These are phyloP conservation scores for Zygogramma bicolorata DNA, from an alignment of 2,888 invertebrate genomes.

Conservation along the genomic window DNA sequence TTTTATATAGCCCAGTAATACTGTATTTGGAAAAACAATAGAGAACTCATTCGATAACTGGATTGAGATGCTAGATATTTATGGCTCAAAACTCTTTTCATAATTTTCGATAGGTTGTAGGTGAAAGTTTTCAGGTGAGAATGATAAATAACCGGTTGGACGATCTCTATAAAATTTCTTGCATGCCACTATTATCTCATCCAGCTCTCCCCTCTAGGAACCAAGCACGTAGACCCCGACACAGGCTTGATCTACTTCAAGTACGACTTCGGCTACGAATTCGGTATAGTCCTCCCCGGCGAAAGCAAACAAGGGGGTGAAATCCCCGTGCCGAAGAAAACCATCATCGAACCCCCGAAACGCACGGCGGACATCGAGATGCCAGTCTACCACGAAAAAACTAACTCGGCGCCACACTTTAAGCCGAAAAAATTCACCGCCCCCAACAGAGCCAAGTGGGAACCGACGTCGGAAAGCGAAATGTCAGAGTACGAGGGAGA, in stretches of 20 bases:
- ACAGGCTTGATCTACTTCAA: slow-evolving; percentile 85
- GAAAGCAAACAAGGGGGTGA: slow-evolving; percentile 70
- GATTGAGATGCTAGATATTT: no score
- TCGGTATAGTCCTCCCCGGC: slow-evolving; percentile 79
- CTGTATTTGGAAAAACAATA: no score
- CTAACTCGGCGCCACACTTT: slow-evolving; percentile 59
- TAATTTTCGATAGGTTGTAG: not conserved
- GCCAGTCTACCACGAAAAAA: slow-evolving; percentile 76
- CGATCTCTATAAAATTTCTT: no score
- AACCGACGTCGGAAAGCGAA: slow-evolving; percentile 74
- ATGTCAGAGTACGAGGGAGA: slow-evolving; percentile 72
- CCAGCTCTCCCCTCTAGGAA: slow-evolving; percentile 68
- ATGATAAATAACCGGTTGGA: not conserved
- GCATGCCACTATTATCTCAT: no score
- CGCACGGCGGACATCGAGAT: slow-evolving; percentile 73
- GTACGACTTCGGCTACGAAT: slow-evolving; percentile 85
- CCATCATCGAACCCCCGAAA: slow-evolving; percentile 69
- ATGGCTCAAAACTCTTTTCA: not conserved
- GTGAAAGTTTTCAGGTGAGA: not conserved
- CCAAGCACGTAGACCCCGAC: slow-evolving; percentile 81
- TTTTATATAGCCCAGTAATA: no score
- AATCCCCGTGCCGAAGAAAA: slow-evolving; percentile 66
- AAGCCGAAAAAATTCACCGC: slow-evolving; percentile 65
- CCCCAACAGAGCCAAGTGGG: slow-evolving; percentile 70
- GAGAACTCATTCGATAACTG: no score